phyloP scores from a whole-genome alignment of 1,140 invertebrate genomes.

The Zelostemma sp. region DNA sequence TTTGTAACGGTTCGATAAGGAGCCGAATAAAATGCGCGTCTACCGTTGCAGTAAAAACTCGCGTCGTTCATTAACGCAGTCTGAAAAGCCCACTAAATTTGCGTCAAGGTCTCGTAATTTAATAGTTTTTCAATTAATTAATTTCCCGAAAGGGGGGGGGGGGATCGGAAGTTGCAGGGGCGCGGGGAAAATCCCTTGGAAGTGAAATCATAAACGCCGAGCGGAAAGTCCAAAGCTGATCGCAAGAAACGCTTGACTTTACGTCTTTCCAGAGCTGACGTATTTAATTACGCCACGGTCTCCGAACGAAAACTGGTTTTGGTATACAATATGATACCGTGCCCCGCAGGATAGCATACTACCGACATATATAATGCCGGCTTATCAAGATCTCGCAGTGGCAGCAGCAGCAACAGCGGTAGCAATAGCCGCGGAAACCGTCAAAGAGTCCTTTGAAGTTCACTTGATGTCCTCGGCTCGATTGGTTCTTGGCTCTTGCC shows the following conservation, averaged over 20 bases:
- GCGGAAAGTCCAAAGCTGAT: constrained; percentile 15
- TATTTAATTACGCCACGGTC: constrained; percentile 56
- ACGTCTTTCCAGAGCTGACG: constrained; percentile 45
- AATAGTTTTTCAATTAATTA: too few relatives aligned
- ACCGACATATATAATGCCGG: constrained; percentile 63
- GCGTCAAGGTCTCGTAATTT: too few relatives aligned
- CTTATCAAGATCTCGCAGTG: constrained; percentile 66
- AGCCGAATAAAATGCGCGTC: not conserved
- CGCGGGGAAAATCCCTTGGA: too few relatives aligned
- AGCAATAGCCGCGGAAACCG: constrained; percentile 61
- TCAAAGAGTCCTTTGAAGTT: constrained; percentile 68
- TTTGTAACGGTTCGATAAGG: constrained; percentile 1
- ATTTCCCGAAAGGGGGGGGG: too few relatives aligned
- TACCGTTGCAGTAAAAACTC: not conserved
- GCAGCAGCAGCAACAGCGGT: constrained; percentile 56
- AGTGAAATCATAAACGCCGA: too few relatives aligned
- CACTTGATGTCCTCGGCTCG: constrained; percentile 59
- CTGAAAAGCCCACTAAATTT: too few relatives aligned
- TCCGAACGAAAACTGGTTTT: constrained; percentile 57
- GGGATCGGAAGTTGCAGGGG: too few relatives aligned
- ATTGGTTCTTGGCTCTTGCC: constrained; percentile 45
- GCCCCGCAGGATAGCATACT: constrained; percentile 54
- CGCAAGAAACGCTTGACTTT: constrained; percentile 33
- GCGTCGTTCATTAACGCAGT: too few relatives aligned
- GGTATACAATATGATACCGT: constrained; percentile 54